phyloP scores from a whole-genome alignment of 2,888 invertebrate species.

The Apodemia duryi region DNA sequence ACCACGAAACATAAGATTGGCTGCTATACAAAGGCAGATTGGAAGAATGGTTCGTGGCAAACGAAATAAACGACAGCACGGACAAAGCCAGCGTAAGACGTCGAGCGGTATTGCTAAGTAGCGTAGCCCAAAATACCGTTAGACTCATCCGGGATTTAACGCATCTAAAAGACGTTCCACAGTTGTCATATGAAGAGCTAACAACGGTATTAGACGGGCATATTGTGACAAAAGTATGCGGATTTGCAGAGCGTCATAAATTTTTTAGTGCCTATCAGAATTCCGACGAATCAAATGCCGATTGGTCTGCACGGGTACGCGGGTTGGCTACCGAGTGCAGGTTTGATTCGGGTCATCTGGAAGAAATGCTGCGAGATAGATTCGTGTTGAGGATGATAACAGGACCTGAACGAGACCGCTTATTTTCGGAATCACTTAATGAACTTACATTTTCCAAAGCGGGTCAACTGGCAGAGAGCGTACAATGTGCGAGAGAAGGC shows the following conservation, averaged over 20 bases:
- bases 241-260: neutral
- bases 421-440: neutral
- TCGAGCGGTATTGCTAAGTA: too few species aligned
- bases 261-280: neutral
- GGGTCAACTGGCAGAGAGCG: constrained; percentile 1
- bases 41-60: too few species aligned
- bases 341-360: neutral
- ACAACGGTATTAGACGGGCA: neutral
- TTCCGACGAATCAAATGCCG: neutral
- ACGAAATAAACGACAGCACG: too few species aligned
- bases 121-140: too few species aligned
- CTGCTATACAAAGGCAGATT: too few species aligned
- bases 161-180: too few species aligned
- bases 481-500: neutral
- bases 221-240: neutral
- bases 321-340: neutral
- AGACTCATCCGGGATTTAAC: too few species aligned
- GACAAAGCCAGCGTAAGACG: too few species aligned
- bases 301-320: neutral
- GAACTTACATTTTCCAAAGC: neutral
- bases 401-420: neutral
- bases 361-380: neutral
- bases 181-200: too few species aligned
- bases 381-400: neutral
- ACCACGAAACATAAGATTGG: too few species aligned